Conservation (phyloP, 2,113 vertebrate genomes). For the Pipa parva region DNA sequence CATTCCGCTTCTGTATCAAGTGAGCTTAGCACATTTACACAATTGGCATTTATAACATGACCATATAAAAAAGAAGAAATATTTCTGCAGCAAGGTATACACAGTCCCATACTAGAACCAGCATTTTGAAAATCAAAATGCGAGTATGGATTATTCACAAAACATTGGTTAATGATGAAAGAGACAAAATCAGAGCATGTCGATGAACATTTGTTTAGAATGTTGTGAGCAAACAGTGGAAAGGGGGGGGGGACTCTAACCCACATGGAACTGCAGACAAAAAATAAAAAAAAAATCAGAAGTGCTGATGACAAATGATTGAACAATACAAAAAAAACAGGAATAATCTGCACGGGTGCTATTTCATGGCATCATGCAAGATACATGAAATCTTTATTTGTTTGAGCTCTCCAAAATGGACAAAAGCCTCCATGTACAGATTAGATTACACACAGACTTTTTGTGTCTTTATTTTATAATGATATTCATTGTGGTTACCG, state of each 20-base stretch:
- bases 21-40: background rate
- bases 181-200: conserved; percentile 68
- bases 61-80: conserved; percentile 15
- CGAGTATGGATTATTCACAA: conserved; percentile 68
- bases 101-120: conserved; percentile 58
- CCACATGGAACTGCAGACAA: conserved; percentile 54
- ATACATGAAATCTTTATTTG: conserved; percentile 84
- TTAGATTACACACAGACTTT: conserved; percentile 77
- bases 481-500: conserved; percentile 75
- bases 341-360: conserved; percentile 53
- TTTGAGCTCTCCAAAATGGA: conserved; percentile 80
- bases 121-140: conserved; percentile 74
- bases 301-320: conserved; percentile 62
- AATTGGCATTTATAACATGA: background rate
- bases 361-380: conserved; percentile 80
- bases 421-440: conserved; percentile 89
- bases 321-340: conserved; percentile 64
- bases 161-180: conserved; percentile 72
- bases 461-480: conserved; percentile 90
- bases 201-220: conserved; percentile 68
- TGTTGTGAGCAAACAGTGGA: conserved; percentile 59
- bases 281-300: conserved; percentile 56
- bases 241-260: conserved; percentile 53
- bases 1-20: conserved; percentile 3
- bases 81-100: conserved; percentile 64